phyloP scores from a whole-genome alignment of 1,140 invertebrate species.

The Fragariocoptes setiger region DNA sequence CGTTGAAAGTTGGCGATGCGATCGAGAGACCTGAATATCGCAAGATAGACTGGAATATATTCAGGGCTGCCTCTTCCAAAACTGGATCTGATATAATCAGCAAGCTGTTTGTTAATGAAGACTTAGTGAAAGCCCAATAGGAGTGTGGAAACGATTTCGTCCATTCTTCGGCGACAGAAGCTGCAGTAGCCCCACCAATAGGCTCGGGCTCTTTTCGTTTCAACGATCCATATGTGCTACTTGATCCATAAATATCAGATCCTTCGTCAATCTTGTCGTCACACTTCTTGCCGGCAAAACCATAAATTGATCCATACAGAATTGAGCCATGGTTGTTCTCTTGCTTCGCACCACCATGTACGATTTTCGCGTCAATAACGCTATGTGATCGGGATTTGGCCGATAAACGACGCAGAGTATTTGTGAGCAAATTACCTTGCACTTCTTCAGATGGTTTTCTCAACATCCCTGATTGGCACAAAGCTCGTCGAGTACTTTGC shows the following conservation, averaged over 20 bases:
- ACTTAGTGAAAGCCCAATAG: conserved; percentile 65
- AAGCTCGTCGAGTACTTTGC: conserved; percentile 24
- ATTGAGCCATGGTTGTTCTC: too few species aligned
- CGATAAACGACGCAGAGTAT: conserved; percentile 38
- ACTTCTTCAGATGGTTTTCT: conserved; percentile 40
- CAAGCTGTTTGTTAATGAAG: conserved; percentile 40
- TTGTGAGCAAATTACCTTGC: conserved; percentile 43
- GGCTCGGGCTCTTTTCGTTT: too few species aligned
- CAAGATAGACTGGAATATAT: conserved; percentile 25
- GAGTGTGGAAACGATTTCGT: conserved; percentile 53
- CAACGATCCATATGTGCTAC: too few species aligned
- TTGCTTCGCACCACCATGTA: too few species aligned
- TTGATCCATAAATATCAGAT: too few species aligned
- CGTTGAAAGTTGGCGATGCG: conserved; percentile 10
- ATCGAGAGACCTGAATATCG: conserved; percentile 46
- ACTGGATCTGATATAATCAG: conserved; percentile 50
- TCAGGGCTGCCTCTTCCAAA: conserved; percentile 40
- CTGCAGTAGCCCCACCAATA: not conserved
- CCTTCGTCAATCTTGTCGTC: too few species aligned
- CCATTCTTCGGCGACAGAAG: conserved; percentile 28
- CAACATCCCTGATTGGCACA: conserved; percentile 49
- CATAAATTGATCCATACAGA: too few species aligned
- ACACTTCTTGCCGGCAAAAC: too few species aligned
- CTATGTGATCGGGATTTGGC: too few species aligned
- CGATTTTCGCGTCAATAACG: too few species aligned